Conservation (phyloP, 2,113 vertebrate genomes). For the Cichladusa arquata region DNA sequence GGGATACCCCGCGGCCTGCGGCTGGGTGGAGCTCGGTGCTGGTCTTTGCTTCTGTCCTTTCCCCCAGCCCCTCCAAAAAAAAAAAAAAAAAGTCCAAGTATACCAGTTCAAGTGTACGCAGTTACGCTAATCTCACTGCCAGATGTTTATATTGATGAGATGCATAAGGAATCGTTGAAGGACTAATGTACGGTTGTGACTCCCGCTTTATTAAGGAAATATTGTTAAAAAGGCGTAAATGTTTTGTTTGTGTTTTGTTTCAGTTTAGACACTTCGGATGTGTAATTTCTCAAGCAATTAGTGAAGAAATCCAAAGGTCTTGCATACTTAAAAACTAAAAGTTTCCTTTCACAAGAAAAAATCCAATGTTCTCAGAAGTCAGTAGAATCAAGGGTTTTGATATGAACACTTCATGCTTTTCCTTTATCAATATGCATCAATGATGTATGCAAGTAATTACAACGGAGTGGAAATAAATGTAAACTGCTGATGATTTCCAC, state of each 20-base stretch:
- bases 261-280: not conserved
- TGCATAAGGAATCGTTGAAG: fast-evolving
- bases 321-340: not conserved
- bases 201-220: not conserved
- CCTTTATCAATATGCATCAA: fast-evolving
- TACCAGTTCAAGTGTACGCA: fast-evolving
- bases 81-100: fast-evolving
- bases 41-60: too few species aligned
- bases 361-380: fast-evolving
- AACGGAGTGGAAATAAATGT: not conserved
- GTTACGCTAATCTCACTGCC: fast-evolving
- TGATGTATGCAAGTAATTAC: not conserved
- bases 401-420: not conserved
- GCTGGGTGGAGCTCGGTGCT: fast-evolving
- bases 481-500: not conserved
- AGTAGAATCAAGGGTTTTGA: not conserved
- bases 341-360: not conserved
- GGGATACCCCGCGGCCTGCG: not conserved
- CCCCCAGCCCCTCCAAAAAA: fast-evolving
- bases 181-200: fast-evolving
- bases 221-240: not conserved
- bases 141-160: fast-evolving
- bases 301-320: not conserved
- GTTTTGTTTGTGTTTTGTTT: not conserved
- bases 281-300: not conserved